These are phyloP conservation scores for Phrixothrix hirtus DNA, from an alignment of 2,888 invertebrate species.

Conservation along the genomic window DNA sequence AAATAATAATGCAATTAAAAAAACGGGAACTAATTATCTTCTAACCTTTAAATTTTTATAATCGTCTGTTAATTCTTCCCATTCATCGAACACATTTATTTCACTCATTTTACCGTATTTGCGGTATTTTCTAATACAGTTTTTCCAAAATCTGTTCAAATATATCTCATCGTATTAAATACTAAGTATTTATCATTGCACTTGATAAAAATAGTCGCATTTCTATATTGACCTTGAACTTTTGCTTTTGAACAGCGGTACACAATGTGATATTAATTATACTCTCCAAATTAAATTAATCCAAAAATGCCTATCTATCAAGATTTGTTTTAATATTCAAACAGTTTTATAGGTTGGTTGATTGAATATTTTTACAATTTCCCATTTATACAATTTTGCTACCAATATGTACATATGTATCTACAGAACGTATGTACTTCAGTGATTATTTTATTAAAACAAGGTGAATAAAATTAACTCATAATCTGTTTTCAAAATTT, in stretches of 20 bases:
- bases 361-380: no score
- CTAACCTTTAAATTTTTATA: constrained; percentile 81
- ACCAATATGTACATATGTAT: no score
- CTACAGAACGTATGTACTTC: no score
- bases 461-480: no score
- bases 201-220: not conserved
- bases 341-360: no score
- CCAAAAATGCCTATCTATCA: no score
- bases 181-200: not conserved
- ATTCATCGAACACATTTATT: constrained; percentile 60
- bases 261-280: not conserved
- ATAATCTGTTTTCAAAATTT: no score
- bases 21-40: constrained; percentile 14
- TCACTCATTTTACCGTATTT: constrained; percentile 46
- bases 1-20: constrained; percentile 15
- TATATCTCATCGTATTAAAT: not conserved
- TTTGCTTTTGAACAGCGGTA: not conserved
- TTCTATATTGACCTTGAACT: not conserved
- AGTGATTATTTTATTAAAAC: no score
- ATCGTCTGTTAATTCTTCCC: constrained; percentile 78
- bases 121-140: not conserved
- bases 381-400: no score
- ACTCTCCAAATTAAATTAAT: not conserved
- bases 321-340: no score
- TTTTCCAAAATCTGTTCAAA: not conserved